Evolutionary conservation across 92 coral and sea anemone species (phyloP), one percentile per base, ranked within the genome.

Genomic region (Porites lobata): DNA sequence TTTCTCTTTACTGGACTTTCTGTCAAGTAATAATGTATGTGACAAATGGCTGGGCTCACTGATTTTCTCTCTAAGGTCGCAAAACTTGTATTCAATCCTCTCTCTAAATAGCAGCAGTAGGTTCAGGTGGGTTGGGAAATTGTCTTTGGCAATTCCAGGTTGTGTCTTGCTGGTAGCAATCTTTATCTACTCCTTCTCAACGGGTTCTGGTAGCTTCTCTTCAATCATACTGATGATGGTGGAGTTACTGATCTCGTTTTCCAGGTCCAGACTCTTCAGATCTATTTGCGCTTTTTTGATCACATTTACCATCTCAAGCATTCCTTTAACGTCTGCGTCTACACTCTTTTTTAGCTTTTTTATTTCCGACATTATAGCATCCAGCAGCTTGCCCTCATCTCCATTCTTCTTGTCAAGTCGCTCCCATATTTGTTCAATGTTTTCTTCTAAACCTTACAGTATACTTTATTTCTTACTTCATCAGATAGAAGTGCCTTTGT

Each of bases 51-150:
- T 21, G 66, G 65, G 9, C 24, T 50, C 66, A 13, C 43, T 29
- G 32, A 29, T 29, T 29, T 2, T 29, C 32, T 29, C 20, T 57
- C 81, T 57, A 1, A 77, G 81, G 29, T 77, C 66, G 15, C 66
- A 9, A 20, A 77, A 29, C 15, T 77, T 62, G 56, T 77, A 77
- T 62, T 77, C 69, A 9, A 77, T 77, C 76, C 81, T 57, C 67
- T 77, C 81, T 77, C 81, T 62, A 29, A 57, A 57, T 62, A 1
- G 68, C 67, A 77, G 81, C 81, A 77, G 81, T 7, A 77, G 69
- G 69, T 53, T 62, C 81, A 77, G 52, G 53, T 57, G 52, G 7
- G 65, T 50, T 13, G 81, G 81, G 67, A 62, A 54, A 20, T 54
- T 77, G 38, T 77, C 69, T 21, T 10, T 56, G 50, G 14, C 52